Evolutionary conservation across 1,140 invertebrate genomes (phyloP).

Genomic region (Gonioctena quinquepunctata): DNA sequence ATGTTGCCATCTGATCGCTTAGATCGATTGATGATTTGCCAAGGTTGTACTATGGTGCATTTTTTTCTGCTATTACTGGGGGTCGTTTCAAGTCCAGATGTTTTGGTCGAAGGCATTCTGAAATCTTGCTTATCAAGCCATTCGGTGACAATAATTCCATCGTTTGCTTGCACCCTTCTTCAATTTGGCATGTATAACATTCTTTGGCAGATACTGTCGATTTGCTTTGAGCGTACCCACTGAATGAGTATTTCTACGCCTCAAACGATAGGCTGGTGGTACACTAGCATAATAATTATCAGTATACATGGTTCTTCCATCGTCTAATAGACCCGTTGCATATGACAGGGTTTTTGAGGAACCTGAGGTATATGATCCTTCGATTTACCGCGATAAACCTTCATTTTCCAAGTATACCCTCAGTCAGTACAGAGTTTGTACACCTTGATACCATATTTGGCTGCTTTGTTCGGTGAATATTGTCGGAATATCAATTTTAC

Average conservation of each 20-base stretch:
- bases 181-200: slow-evolving; percentile 50
- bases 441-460: slow-evolving; percentile 46
- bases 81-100: neutral
- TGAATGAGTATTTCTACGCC: slow-evolving; percentile 55
- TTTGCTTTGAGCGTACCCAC: slow-evolving; percentile 55
- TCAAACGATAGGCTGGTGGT: slow-evolving; percentile 51
- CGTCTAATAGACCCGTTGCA: slow-evolving; percentile 17
- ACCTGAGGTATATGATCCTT: neutral
- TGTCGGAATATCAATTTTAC: too few relatives aligned
- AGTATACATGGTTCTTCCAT: slow-evolving; percentile 30
- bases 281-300: slow-evolving; percentile 54
- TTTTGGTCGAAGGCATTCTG: slow-evolving; percentile 16
- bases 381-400: slow-evolving; percentile 45
- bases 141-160: slow-evolving; percentile 53
- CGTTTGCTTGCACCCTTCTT: slow-evolving; percentile 50
- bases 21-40: too few relatives aligned
- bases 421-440: slow-evolving; percentile 46
- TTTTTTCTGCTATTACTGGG: slow-evolving; percentile 54
- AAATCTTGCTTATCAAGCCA: slow-evolving; percentile 54
- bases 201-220: slow-evolving; percentile 48
- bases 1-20: too few relatives aligned
- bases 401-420: slow-evolving; percentile 26
- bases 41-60: too few relatives aligned
- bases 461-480: too few relatives aligned
- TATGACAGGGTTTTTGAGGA: slow-evolving; percentile 18